Conservation (phyloP, 1,140 invertebrate species). For the Aphis craccivora region DNA sequence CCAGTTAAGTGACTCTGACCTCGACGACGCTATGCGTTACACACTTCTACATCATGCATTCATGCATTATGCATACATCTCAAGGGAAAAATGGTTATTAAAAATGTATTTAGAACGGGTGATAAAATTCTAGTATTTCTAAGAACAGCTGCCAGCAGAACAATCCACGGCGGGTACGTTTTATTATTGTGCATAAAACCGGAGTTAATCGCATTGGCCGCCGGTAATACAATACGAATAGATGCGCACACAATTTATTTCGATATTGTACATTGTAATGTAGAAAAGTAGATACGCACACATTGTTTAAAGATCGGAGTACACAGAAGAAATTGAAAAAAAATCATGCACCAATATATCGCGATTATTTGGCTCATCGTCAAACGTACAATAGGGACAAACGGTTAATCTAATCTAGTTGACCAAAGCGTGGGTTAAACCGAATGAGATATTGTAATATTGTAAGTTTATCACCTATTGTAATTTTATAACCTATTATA, state of each 20-base stretch:
- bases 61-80: neutral
- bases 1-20: neutral
- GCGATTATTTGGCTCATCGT: neutral
- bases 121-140: neutral
- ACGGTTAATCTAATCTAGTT: slow-evolving; percentile 11
- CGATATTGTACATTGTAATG: neutral
- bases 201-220: neutral
- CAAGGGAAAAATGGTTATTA: neutral
- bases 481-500: neutral
- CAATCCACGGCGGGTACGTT: neutral
- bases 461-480: neutral
- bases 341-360: neutral
- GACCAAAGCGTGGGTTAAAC: neutral
- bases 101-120: neutral
- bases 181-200: slow-evolving; percentile 10
- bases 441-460: neutral
- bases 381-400: neutral
- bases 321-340: neutral
- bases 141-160: neutral
- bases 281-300: neutral
- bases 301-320: neutral
- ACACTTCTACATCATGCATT: neutral
- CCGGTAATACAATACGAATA: neutral
- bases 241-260: neutral
- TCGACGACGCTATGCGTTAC: neutral